These are phyloP conservation scores for Deilephila elpenor DNA, from an alignment of 2,888 invertebrate species.

Conservation along the genomic window DNA sequence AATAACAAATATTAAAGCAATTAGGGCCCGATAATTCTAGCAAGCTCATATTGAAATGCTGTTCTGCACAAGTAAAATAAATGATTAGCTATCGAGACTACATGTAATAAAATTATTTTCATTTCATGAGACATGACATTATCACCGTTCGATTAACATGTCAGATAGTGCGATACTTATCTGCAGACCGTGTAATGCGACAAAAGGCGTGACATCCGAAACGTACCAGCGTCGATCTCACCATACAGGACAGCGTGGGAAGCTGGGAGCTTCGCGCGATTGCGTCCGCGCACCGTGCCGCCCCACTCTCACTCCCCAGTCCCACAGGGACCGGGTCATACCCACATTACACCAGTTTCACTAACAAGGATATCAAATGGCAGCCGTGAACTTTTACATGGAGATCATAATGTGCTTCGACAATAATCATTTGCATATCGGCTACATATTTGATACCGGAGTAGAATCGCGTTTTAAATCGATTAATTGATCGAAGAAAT, in stretches of 20 bases:
- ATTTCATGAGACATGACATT: background rate
- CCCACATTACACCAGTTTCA: background rate
- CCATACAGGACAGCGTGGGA: slow-evolving; percentile 60
- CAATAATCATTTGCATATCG: no score
- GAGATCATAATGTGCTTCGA: background rate
- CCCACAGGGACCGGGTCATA: slow-evolving; percentile 52
- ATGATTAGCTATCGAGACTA: no score
- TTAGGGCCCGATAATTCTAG: no score
- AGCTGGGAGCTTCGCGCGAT: slow-evolving; percentile 53
- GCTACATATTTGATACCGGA: no score
- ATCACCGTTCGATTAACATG: slow-evolving; percentile 8
- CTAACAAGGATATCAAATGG: background rate
- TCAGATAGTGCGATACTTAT: slow-evolving; percentile 25
- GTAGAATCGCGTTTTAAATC: no score
- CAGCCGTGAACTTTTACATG: background rate
- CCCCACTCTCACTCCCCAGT: slow-evolving; percentile 47
- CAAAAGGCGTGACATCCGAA: slow-evolving; percentile 70
- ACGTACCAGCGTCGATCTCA: slow-evolving; percentile 57
- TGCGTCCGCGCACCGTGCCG: slow-evolving; percentile 62
- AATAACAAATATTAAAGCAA: background rate
- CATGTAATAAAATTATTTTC: background rate
- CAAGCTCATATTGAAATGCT: no score
- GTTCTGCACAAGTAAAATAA: no score
- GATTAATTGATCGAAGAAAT: no score
- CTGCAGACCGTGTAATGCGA: slow-evolving; percentile 32